phyloP scores from a whole-genome alignment of 2,888 invertebrate genomes.

The Drosophila villosipedis region DNA sequence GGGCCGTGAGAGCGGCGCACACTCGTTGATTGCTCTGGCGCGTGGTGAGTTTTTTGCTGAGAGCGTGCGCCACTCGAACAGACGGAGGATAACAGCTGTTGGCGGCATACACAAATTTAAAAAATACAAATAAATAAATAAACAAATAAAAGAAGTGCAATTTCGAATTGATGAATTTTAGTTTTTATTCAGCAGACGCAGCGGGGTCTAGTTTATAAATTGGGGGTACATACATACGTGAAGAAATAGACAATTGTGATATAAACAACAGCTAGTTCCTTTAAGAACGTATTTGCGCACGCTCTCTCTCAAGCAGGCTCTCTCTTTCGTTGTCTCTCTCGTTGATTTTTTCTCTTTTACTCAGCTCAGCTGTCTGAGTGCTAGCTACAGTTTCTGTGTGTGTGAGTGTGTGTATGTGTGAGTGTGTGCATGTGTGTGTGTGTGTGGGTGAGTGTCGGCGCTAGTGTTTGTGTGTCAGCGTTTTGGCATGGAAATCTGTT shows the following conservation, averaged over 20 bases:
- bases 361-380: slow-evolving; percentile 63
- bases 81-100: slow-evolving; percentile 59
- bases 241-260: neutral
- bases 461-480: slow-evolving; percentile 31
- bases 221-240: neutral
- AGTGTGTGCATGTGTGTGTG: slow-evolving; percentile 23
- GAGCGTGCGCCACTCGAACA: slow-evolving; percentile 59
- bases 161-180: neutral
- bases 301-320: slow-evolving; percentile 22
- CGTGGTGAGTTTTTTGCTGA: slow-evolving; percentile 59
- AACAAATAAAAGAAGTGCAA: neutral
- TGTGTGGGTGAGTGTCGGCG: slow-evolving; percentile 17
- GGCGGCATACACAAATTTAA: slow-evolving; percentile 52
- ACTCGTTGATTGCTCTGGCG: slow-evolving; percentile 62
- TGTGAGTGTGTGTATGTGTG: slow-evolving; percentile 22
- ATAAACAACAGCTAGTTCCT: slow-evolving; percentile 1
- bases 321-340: slow-evolving; percentile 11
- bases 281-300: slow-evolving; percentile 57
- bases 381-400: slow-evolving; percentile 2
- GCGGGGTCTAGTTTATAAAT: accelerated
- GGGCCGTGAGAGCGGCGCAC: slow-evolving; percentile 48
- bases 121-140: neutral
- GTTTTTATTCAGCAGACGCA: neutral
- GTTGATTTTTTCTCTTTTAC: slow-evolving; percentile 3
- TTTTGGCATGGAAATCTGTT: slow-evolving; percentile 77